Percentiles rank a stretch among this genome's conserved stretches.
These are phyloP conservation scores for Porphyrio hochstetteri DNA, from an alignment of 2,113 vertebrate species.

Conservation along the genomic window DNA sequence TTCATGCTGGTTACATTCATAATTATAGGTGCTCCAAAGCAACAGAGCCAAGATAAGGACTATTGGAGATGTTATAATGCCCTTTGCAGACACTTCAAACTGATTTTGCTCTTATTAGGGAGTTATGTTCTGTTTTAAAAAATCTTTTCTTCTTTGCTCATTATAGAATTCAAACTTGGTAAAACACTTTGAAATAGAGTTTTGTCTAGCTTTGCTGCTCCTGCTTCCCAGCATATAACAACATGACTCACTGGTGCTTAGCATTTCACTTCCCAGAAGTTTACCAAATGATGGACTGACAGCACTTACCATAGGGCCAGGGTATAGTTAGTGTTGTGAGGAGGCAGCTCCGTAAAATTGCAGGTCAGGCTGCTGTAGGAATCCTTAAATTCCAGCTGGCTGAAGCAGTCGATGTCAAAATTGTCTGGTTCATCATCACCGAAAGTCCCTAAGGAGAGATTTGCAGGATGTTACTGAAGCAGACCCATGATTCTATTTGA, in stretches of 20 bases:
- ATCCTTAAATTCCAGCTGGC: constrained; percentile 57
- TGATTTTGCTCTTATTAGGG: not conserved
- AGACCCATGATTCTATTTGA: not conserved
- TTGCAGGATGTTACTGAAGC: not conserved
- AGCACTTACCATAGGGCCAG: constrained; percentile 72
- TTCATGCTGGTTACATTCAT: not conserved
- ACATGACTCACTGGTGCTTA: not conserved
- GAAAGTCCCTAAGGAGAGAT: constrained; percentile 55
- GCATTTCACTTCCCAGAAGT: not conserved
- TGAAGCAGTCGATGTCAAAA: constrained; percentile 70
- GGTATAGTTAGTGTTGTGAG: constrained; percentile 54
- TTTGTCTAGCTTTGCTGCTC: not conserved
- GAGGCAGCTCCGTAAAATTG: constrained; percentile 32
- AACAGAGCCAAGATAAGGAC: not conserved
- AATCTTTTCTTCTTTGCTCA: not conserved
- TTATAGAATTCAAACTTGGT: not conserved
- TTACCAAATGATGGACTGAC: not conserved
- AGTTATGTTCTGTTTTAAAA: not conserved
- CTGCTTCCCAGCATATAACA: not conserved
- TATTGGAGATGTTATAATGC: not conserved
- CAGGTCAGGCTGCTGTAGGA: constrained; percentile 69
- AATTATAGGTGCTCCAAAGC: not conserved
- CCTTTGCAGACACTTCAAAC: not conserved
- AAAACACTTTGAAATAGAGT: not conserved
- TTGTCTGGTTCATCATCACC: constrained; percentile 72